Percentiles rank a stretch among this genome's conserved stretches.
Conservation (phyloP, 2,113 vertebrate genomes). For the Lepisosteus osseus region DNA sequence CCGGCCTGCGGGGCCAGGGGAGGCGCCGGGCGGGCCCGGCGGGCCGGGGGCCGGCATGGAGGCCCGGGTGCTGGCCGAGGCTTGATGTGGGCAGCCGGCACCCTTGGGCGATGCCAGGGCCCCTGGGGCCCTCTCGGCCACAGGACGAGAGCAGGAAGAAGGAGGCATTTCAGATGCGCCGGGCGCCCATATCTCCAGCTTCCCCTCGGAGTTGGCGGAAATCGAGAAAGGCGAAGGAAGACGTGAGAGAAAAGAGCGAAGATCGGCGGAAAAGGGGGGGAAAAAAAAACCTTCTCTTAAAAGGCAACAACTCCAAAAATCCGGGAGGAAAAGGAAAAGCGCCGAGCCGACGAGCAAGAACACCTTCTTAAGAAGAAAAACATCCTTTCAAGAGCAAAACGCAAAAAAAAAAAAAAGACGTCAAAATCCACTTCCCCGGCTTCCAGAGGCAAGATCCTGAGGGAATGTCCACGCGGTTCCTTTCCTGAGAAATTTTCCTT, state of each 20-base stretch:
- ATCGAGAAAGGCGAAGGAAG: neutral
- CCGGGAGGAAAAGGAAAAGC: conserved; percentile 24
- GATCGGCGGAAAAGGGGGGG: neutral
- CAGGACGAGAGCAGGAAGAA: conserved; percentile 50
- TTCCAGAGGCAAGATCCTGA: neutral
- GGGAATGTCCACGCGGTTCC: neutral
- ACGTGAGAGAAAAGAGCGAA: neutral
- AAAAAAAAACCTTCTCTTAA: neutral
- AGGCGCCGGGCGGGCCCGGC: conserved; percentile 41
- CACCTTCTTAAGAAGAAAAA: conserved; percentile 34
- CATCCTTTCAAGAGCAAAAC: conserved; percentile 15
- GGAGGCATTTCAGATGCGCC: conserved; percentile 60
- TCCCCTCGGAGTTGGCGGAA: conserved; percentile 2
- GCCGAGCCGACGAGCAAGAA: conserved; percentile 5
- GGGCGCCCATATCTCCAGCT: conserved; percentile 43
- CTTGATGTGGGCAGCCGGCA: neutral
- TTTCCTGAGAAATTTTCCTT: neutral
- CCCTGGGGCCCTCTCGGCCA: conserved; percentile 44
- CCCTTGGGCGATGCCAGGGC: conserved; percentile 21
- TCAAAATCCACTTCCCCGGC: conserved; percentile 28
- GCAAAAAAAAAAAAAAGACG: conserved; percentile 16
- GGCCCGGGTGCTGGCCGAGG: conserved; percentile 49
- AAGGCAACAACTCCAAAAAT: conserved; percentile 24
- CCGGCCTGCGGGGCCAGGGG: conserved; percentile 47
- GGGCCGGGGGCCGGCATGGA: conserved; percentile 47